Conservation (phyloP, 2,113 vertebrate species). For the Pygoscelis adeliae region DNA sequence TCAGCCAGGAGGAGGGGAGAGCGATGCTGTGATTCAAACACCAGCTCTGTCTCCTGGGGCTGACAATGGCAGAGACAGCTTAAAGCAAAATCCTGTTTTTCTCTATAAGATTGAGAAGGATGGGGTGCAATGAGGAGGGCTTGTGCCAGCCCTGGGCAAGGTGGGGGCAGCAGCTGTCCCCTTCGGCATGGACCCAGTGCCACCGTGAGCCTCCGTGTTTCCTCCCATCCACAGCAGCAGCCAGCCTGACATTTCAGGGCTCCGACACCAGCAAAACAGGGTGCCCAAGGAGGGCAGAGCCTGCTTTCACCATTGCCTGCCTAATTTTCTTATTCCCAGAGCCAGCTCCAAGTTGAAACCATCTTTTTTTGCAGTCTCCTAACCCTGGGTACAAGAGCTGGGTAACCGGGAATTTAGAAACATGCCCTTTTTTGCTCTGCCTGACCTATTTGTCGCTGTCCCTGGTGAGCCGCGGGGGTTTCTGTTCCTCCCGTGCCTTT, state of each 20-base stretch:
- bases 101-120: background rate
- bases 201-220: background rate
- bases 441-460: background rate
- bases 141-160: background rate
- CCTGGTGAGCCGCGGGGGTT: accelerated
- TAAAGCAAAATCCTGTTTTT: background rate
- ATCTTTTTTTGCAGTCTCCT: background rate
- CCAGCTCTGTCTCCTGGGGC: background rate
- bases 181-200: background rate
- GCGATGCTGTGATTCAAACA: accelerated
- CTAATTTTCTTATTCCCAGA: background rate
- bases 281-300: background rate
- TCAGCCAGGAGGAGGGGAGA: background rate
- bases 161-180: background rate
- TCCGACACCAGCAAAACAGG: background rate
- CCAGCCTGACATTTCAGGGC: background rate
- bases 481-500: background rate
- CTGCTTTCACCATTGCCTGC: background rate
- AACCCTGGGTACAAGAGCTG: background rate
- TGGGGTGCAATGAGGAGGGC: background rate
- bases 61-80: background rate
- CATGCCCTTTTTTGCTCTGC: background rate
- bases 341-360: background rate
- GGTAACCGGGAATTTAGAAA: background rate
- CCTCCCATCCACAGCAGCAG: background rate